Evolutionary conservation across 2,888 invertebrate genomes (phyloP), one percentile per base, ranked within the genome.

Genomic region (Philaethria dido): DNA sequence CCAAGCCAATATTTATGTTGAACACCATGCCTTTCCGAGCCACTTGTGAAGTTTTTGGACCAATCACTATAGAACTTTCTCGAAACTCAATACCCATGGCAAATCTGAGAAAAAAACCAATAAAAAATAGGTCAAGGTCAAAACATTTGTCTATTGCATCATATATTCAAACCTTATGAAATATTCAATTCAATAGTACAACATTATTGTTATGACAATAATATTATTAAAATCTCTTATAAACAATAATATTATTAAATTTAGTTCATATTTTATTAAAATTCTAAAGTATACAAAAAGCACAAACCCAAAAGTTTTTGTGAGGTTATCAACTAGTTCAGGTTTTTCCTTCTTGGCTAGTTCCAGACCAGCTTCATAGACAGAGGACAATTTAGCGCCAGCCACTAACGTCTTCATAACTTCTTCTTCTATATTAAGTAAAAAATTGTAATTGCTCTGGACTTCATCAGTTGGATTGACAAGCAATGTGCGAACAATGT

Each of bases 41-140:
- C 1, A 94, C 84, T 0, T 95, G 94, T 48, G 94, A 95, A 14
- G 97, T 97, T 93, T 99, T 99, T 0, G 98, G 97, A 0, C 97
- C 97, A 79, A 99, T 97, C 0, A 98, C 94, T 65, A 99, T 93
- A 0, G 98, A 97, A 76, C 97, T 97, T 86, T 99, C 99, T 65
- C 99, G 95, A 85, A 99, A 99, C 84, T 99, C 99, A 76, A 99
- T 97, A 8, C 99, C 99, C 96, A 98, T 99, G 0, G 96, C 98
- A 92, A 99, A 99, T 5, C 95, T 95, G 39, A 39, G 3, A 79
- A 45, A 86, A 82, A 62, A 68, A 14, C n/a, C n/a, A 71, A 54
- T 2, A 33, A 29, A 14, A 11, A 9, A 20, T 1, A 0, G 22
- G 1, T 0, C 11, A 9, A 47, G 13, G 22, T 22, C 9, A 45